A percentile compares a stretch with the other conserved stretches of the same genome.
phyloP scores from a whole-genome alignment of 2,888 invertebrate species.

The Chymomyza fuscimana region DNA sequence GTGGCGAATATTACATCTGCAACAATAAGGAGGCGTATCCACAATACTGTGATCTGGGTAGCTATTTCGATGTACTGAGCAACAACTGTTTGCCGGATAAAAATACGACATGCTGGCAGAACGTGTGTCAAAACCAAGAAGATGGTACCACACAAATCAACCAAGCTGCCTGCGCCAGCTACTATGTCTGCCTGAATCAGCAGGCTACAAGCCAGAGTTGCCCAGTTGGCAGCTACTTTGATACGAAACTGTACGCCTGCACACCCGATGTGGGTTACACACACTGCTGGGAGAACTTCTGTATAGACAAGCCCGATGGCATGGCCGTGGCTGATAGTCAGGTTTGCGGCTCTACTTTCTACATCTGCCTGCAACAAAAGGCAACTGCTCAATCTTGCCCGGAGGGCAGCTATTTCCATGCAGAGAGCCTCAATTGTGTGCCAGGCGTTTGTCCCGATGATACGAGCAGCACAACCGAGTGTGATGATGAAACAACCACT shows the following conservation, averaged over 20 bases:
- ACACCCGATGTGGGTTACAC: conserved; percentile 35
- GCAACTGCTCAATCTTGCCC: conserved; percentile 40
- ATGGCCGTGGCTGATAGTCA: conserved; percentile 24
- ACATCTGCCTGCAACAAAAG: conserved; percentile 38
- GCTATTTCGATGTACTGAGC: conserved; percentile 47
- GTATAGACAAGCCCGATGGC: conserved; percentile 47
- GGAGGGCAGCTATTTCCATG: conserved; percentile 48
- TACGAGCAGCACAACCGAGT: conserved; percentile 3
- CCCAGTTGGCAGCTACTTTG: conserved; percentile 52
- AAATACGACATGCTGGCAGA: conserved; percentile 60
- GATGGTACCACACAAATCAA: conserved; percentile 41
- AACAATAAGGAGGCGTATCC: conserved; percentile 56
- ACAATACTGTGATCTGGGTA: conserved; percentile 62
- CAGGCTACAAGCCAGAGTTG: conserved; percentile 49
- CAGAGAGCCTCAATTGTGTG: conserved; percentile 22
- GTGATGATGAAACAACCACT: conserved; percentile 9
- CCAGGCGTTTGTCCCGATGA: conserved; percentile 58
- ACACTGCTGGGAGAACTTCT: conserved; percentile 60
- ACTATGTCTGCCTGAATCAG: conserved; percentile 52
- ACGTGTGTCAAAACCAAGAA: conserved; percentile 48
- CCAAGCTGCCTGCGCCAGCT: conserved; percentile 49
- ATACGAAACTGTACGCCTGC: conserved; percentile 32
- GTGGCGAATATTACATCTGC: conserved; percentile 66
- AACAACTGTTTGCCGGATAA: conserved; percentile 59
- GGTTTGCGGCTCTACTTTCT: conserved; percentile 46